phyloP scores from a whole-genome alignment of 2,888 invertebrate genomes.

The Apocheima hispidaria region DNA sequence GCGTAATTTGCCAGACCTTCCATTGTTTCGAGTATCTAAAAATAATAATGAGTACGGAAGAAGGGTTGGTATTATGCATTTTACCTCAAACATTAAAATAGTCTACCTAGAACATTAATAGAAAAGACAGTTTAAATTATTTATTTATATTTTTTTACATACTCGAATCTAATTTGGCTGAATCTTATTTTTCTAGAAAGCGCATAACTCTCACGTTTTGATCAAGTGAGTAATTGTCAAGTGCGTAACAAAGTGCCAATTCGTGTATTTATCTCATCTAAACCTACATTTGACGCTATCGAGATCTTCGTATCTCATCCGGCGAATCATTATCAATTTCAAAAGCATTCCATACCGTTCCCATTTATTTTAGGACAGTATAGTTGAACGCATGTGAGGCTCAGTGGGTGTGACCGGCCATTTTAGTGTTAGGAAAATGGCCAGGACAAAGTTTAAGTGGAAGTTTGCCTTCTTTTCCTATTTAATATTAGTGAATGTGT shows the following conservation, averaged over 20 bases:
- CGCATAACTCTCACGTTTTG: slow-evolving; percentile 18
- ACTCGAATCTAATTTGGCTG: no score
- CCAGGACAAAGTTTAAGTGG: slow-evolving; percentile 64
- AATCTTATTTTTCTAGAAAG: not conserved
- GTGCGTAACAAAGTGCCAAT: slow-evolving; percentile 25
- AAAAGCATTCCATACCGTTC: slow-evolving; percentile 34
- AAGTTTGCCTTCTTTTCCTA: slow-evolving; percentile 54
- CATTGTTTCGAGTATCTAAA: no score
- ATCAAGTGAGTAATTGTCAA: slow-evolving; percentile 22
- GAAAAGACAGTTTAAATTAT: no score
- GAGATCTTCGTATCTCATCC: slow-evolving; percentile 42
- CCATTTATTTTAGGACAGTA: slow-evolving; percentile 51
- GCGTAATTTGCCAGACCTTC: no score
- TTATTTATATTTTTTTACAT: no score
- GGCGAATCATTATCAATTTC: slow-evolving; percentile 21
- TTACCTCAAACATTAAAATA: no score
- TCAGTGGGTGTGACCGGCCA: slow-evolving; percentile 49
- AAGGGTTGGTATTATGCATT: no score
- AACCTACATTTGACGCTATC: slow-evolving; percentile 57
- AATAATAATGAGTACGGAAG: no score
- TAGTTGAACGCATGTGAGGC: slow-evolving; percentile 55
- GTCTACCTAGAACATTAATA: no score
- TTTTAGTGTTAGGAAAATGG: slow-evolving; percentile 61
- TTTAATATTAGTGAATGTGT: slow-evolving; percentile 55
- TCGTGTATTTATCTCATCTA: slow-evolving; percentile 49